A percentile compares a stretch with the other conserved stretches of the same genome.
These are phyloP conservation scores for Piaya cayana DNA, from an alignment of 2,113 vertebrate genomes.

Conservation along the genomic window DNA sequence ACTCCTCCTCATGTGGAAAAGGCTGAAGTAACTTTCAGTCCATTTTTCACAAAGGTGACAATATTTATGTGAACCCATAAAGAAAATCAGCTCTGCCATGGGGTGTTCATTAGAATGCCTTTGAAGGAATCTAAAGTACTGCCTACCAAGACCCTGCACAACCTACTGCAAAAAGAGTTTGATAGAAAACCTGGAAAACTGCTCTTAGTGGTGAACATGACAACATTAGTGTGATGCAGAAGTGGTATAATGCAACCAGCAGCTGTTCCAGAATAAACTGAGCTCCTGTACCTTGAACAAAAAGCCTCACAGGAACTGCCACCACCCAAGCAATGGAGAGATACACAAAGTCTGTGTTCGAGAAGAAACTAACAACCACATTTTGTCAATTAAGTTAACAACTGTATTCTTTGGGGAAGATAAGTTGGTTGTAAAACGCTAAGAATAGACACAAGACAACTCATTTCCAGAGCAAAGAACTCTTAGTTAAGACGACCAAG, in stretches of 20 bases:
- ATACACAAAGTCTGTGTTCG: not conserved
- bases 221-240: not conserved
- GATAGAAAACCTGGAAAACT: not conserved
- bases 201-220: not conserved
- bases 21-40: not conserved
- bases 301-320: not conserved
- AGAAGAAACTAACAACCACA: not conserved
- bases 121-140: not conserved
- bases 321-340: not conserved
- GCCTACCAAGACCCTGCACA: not conserved
- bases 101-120: not conserved
- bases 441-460: slow-evolving; percentile 28
- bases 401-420: not conserved
- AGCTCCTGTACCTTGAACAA: not conserved
- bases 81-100: not conserved
- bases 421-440: not conserved
- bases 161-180: not conserved
- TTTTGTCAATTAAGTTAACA: not conserved
- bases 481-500: not conserved
- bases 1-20: not conserved
- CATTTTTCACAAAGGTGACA: not conserved
- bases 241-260: accelerated
- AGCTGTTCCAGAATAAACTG: not conserved
- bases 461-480: slow-evolving; percentile 10
- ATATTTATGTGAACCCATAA: not conserved